Base-by-base conservation (phyloP, 2,888 invertebrate genomes). In the Ectropis crepuscularia region DNA sequence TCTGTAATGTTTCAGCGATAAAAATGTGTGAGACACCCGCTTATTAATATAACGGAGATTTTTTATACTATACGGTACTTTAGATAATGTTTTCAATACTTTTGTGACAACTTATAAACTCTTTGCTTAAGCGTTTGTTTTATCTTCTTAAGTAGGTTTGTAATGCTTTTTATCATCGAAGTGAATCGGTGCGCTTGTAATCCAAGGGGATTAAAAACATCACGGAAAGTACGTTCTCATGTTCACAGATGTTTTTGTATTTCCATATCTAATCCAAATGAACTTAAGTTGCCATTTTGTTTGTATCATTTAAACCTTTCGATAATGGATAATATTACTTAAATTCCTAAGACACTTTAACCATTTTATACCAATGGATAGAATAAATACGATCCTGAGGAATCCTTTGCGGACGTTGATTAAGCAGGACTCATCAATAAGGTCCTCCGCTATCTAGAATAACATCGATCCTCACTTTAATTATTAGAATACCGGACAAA, bases 341-440 rank as follows among this genome's bases (percentile, higher is more conserved):
- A 12, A 45, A 73, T 47, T 65, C 72, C 71, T 74, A 74, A 73
- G 70, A 72, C 69, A 69, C 51, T 71, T 67, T 74, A 47, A 57
- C 60, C 16, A 28, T 28, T 28, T 65, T 67, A 65, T 70, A 68
- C 68, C 43, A 65, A 69, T 62, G 50, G 72, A 71, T 74, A 69
- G 70, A 77, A 70, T 73, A 73, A 72, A 74, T 73, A 76, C 68
- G 53, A 61, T 57, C 61, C 37, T 53, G 63, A 60, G 74, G 78
- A 78, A 80, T 80, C 76, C 77, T 76, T 75, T 76, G 73, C 70
- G 74, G 85, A 87, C 89, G 76, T 87, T 88, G 90, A 90, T 87
- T 84, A 85, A 90, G 82, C 81, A 82, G 78, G 75, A 74, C 76
- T 77, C 85, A 90, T 90, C 87, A 88, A 90, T 89, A 85, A 82